Evolutionary conservation across 2,113 vertebrate species (phyloP), one percentile per base, ranked within the genome.

Genomic region (Leuciscus idus): DNA sequence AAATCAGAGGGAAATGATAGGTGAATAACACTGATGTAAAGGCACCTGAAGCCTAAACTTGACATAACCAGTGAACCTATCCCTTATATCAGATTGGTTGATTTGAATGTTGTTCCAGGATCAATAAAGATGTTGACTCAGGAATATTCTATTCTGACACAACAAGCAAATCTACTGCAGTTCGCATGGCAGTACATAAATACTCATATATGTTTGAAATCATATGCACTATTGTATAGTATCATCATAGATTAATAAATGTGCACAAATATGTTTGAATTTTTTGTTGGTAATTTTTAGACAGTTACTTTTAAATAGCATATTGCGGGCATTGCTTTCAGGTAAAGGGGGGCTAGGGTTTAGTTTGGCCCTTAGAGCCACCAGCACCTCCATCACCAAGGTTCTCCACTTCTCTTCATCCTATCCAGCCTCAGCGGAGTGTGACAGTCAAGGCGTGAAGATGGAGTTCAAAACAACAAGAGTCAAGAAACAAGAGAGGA

Each of bases 381-480:
- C 61, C 85, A 85, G 82, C 79, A 74, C 73, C 85, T 86, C 89
- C 82, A 86, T 90, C 89, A 84, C 55, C 84, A 85, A 59, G 75
- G 78, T 83, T 74, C 87, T 85, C 85, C 73, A 52, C 28, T 74
- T 84, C 80, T 85, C 74, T 74, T 76, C 66, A 66, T 84, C 81
- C 82, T 77, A 77, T 82, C 85, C 85, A 79, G 55, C 72, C 74
- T 83, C 87, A 73, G 46, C 50, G 36, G 79, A 83, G 87, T 70
- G 66, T 90, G 89, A 90, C 85, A 50, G 85, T 80, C 85, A 90
- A 85, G 72, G 89, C 81, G 82, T 88, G 86, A 89, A 88, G 75
- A 64, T 72, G 5, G 77, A 80, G 61, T 74, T 74, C 85, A 86
- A 62, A 88, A 88, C 87, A 86, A 82, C 77, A 84, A 6, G 55